A percentile compares a stretch with the other conserved stretches of the same genome.
Evolutionary conservation across 1,140 invertebrate species (phyloP).

Genomic region (Tribolium castaneum): DNA sequence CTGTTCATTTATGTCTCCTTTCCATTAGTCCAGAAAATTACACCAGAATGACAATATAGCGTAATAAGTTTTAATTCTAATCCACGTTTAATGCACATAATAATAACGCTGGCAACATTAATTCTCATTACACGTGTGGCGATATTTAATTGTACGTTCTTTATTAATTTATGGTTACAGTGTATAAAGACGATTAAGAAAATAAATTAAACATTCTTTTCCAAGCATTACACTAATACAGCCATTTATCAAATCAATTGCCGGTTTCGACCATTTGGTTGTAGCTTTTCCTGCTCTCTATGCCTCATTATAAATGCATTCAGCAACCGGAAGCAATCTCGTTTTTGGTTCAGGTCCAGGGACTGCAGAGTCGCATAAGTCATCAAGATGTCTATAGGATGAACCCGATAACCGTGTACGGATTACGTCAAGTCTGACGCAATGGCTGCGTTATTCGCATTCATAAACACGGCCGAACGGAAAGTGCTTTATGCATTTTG

Average conservation of each 20-base stretch:
- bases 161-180: not conserved
- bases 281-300: not conserved
- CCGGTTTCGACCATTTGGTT: not conserved
- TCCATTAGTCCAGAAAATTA: not conserved
- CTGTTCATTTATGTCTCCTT: not conserved
- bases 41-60: not conserved
- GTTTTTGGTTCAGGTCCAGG: constrained; percentile 19
- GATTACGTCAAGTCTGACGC: constrained; percentile 19
- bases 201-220: not conserved
- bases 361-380: constrained; percentile 1
- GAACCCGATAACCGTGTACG: constrained; percentile 2
- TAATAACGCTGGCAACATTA: not conserved
- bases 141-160: not conserved
- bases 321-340: constrained; percentile 3
- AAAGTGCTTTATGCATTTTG: constrained; percentile 34
- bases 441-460: not conserved
- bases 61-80: not conserved
- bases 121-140: not conserved
- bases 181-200: not conserved
- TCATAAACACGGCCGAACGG: constrained; percentile 12
- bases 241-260: not conserved
- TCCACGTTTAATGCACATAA: not conserved
- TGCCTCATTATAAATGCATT: constrained; percentile 2
- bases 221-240: not conserved
- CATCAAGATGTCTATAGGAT: constrained; percentile 21